Evolutionary conservation across 2,797 vertebrate genomes (phyloP).

Genomic region (Otolemur crassicaudatus): DNA sequence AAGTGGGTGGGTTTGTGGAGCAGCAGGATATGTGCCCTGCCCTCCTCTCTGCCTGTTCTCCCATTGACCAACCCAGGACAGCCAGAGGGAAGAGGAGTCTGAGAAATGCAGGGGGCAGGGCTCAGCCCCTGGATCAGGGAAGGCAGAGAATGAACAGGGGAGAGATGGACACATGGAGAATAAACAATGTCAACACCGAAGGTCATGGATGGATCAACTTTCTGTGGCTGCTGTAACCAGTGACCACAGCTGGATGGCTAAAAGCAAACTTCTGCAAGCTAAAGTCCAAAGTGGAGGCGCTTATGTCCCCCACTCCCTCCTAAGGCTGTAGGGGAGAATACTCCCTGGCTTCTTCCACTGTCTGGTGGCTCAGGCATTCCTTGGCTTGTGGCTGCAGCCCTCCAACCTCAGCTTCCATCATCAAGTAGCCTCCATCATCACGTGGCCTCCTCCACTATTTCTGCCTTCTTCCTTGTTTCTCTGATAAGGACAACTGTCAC

Average conservation of each 20-base stretch:
- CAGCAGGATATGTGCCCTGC: fast-evolving
- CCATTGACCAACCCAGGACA: neutral
- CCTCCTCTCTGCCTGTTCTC: neutral
- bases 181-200: neutral
- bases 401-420: neutral
- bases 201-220: fast-evolving
- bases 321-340: fast-evolving
- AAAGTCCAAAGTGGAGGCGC: no score
- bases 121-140: neutral
- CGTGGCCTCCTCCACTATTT: neutral
- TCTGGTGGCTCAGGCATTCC: fast-evolving
- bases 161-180: neutral
- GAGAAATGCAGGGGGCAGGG: neutral
- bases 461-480: neutral
- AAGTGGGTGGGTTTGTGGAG: neutral
- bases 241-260: neutral
- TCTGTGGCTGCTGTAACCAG: neutral
- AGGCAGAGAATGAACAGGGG: neutral
- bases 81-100: neutral
- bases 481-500: no score
- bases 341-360: neutral
- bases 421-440: neutral
- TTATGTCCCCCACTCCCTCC: neutral
- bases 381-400: neutral
- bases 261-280: neutral